Percentiles rank a stretch among this genome's conserved stretches.
Evolutionary conservation across 1,140 invertebrate genomes (phyloP).

Genomic region (Drosophila orosa): DNA sequence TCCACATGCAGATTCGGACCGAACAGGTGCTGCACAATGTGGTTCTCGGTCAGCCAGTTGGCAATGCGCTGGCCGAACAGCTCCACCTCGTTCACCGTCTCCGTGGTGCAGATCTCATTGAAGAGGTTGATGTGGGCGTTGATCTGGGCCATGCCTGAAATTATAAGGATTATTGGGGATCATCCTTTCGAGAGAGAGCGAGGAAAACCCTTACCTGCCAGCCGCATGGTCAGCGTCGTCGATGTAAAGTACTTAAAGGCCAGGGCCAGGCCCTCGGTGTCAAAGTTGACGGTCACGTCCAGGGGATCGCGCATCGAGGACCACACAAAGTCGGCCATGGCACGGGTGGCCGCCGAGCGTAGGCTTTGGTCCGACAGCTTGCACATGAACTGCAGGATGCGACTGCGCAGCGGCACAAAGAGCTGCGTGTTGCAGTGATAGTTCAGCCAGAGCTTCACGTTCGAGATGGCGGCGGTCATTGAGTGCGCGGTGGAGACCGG

Average conservation of each 20-base stretch:
- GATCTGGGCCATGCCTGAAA: slow-evolving; percentile 93
- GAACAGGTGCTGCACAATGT: slow-evolving; percentile 97
- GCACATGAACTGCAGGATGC: slow-evolving; percentile 96
- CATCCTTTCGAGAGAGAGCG: not conserved
- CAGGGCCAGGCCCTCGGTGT: slow-evolving; percentile 94
- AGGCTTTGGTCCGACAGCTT: slow-evolving; percentile 95
- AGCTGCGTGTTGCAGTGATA: slow-evolving; percentile 94
- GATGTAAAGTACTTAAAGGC: slow-evolving; percentile 98
- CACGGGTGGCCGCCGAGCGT: slow-evolving; percentile 92
- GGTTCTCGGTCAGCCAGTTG: slow-evolving; percentile 94
- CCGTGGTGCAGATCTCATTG: slow-evolving; percentile 94
- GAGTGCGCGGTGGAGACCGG: slow-evolving; percentile 95
- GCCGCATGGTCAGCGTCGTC: slow-evolving; percentile 95
- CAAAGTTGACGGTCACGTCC: slow-evolving; percentile 93
- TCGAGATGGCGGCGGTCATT: slow-evolving; percentile 95
- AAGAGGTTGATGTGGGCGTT: slow-evolving; percentile 96
- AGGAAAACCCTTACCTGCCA: slow-evolving; percentile 87
- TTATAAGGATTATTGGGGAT: not conserved
- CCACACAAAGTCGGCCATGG: slow-evolving; percentile 98
- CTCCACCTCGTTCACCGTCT: slow-evolving; percentile 93
- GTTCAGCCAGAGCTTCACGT: slow-evolving; percentile 97
- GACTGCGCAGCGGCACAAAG: slow-evolving; percentile 93
- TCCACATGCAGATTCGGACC: slow-evolving; percentile 98
- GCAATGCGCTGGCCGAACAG: slow-evolving; percentile 92
- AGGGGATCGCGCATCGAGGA: slow-evolving; percentile 95